Percentiles rank a stretch among this genome's conserved stretches.
These are phyloP conservation scores for Laticauda colubrina DNA, from an alignment of 2,113 vertebrate genomes.

Conservation along the genomic window DNA sequence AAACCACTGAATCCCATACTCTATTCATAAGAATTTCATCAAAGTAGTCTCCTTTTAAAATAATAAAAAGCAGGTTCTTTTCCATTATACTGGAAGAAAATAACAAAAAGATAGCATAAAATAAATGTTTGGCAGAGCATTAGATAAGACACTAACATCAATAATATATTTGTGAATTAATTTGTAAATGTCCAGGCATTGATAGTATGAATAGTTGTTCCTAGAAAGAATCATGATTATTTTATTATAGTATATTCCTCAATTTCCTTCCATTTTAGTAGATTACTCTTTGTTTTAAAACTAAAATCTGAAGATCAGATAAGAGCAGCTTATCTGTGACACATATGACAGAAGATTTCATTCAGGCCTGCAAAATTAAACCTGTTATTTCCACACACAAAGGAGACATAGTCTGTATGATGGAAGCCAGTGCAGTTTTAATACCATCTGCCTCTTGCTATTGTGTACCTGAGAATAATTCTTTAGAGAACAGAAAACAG, in stretches of 20 bases:
- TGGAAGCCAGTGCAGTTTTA: constrained; percentile 1
- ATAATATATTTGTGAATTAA: background rate
- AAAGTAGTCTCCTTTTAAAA: background rate
- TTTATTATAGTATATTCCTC: background rate
- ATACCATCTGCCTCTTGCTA: background rate
- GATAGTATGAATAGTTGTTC: background rate
- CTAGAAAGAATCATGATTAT: background rate
- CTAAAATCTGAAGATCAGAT: constrained; percentile 4
- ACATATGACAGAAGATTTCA: constrained; percentile 21
- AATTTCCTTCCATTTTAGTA: background rate
- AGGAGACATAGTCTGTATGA: background rate
- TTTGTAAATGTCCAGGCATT: background rate
- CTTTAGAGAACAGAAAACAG: constrained; percentile 19
- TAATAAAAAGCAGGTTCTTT: background rate
- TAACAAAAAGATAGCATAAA: background rate
- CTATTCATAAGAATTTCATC: background rate
- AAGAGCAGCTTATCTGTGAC: constrained; percentile 2
- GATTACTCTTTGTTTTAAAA: background rate
- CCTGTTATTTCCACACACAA: constrained; percentile 17
- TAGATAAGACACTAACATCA: background rate
- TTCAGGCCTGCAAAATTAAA: constrained; percentile 23
- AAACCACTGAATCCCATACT: background rate
- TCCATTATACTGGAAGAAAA: background rate
- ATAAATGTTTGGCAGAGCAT: background rate
- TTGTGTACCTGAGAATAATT: background rate